Base-by-base conservation (phyloP, 2,797 vertebrate genomes). In the Apogon talboti region DNA sequence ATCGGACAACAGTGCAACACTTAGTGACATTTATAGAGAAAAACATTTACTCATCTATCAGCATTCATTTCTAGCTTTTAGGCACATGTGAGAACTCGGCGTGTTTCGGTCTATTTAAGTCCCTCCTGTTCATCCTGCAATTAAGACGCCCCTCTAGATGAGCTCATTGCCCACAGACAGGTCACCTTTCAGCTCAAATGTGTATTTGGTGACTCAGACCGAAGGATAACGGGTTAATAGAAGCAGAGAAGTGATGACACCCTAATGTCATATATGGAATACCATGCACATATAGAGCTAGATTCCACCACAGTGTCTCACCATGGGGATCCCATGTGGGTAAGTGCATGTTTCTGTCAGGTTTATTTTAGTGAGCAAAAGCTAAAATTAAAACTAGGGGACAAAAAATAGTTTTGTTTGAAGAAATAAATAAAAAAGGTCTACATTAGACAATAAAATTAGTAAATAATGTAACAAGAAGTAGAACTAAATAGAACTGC, bases 191-290 rank as follows among this genome's bases (percentile, higher is more conserved):
- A 48, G 19, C 3, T 66, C 1, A 65, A 40, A 67, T 45, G 2
- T 52, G 24, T 33, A 35, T 53, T 60, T 43, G 24, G 21, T 30
- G 15, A 6, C 28, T 60, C 21, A 14, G 6, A 10, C 24, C 35
- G 35, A 49, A 41, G 44, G 41, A 56, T 59, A 33, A 38, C 14
- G 38, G 19, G 33, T 74, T 64, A 35, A 74, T 44, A 35, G 11
- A 13, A 43, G 54, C 47, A 65, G 57, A 46, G 46, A 68, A 55
- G 33, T 52, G 14, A 71, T 72, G 72, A 81, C 38, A 66, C 45
- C 64, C 38, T 57, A 61, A 74, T 24, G 61, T 54, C 62, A 63
- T 55, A 47, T 53, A 47, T 60, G 58, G 50, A 61, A 78, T 56
- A 65, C 16, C 35, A 65, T 48, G 47, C 57, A 41, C 56, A 28